phyloP scores from a whole-genome alignment of 2,113 vertebrate genomes.

The Mastomys coucha region DNA sequence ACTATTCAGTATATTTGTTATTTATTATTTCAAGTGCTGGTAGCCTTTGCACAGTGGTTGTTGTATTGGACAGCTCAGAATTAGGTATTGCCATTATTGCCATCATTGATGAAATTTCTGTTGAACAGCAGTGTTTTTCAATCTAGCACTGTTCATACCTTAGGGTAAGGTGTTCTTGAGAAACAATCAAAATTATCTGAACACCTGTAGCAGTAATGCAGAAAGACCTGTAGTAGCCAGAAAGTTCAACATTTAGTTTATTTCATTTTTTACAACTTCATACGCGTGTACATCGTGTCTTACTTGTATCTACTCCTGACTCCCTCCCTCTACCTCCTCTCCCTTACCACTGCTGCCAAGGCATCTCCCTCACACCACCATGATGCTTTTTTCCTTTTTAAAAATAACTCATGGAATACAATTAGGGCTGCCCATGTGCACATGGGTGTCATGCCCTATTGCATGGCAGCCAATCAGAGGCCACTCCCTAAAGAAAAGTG shows the following conservation, averaged over 20 bases:
- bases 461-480: neutral
- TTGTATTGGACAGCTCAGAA: neutral
- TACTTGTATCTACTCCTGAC: neutral
- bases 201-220: neutral
- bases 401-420: neutral
- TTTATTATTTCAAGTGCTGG: neutral
- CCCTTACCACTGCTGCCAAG: no score
- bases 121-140: neutral
- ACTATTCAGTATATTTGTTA: neutral
- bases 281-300: neutral
- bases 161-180: neutral
- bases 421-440: neutral
- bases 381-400: neutral
- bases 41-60: neutral
- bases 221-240: neutral
- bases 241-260: neutral
- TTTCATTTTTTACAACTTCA: neutral
- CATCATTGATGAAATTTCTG: neutral
- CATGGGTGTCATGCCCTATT: neutral
- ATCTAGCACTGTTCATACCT: neutral
- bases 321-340: neutral
- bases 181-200: neutral
- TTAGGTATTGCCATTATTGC: neutral
- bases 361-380: neutral
- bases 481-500: neutral